Base-by-base conservation (phyloP, 2,888 invertebrate genomes). In the Chrysina gloriosa region DNA sequence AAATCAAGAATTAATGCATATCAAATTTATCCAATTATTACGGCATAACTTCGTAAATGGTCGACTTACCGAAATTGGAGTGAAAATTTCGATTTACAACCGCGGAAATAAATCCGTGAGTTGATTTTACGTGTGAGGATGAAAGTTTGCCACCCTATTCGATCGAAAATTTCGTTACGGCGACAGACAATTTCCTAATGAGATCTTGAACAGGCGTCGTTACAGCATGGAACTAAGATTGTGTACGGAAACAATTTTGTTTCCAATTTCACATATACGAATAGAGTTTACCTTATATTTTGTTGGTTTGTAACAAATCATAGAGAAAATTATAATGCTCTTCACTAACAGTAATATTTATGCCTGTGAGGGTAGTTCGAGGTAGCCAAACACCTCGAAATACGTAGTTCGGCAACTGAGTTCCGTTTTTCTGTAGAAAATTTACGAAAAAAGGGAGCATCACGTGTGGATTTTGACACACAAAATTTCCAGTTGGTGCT, bases 111-210 rank as follows among this genome's bases (percentile, higher is more conserved):
- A 14, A 7, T n/a, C 9, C n/a, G 2, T 6, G 29, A 29, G 27
- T n/a, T 5, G 1, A 29, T 50, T 14, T 27, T 50, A 50, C 16
- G 2, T 14, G 29, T 50, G 50, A 50, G 7, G 16, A 50, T 7
- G 25, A 50, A 29, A 11, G 3, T n/a, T 16, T 5, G 5, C 16
- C 14, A 50, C 29, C 27, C 29, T 29, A 27, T 7, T n/a, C n/a
- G 27, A 14, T 29, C 27, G 29, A 50, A 50, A 50, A 50, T 50
- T 27, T 50, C 27, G 27, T 50, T 50, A 50, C 7, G 29, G 16
- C 16, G 6, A 29, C 9, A 47, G 21, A 16, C 50, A 50, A 50
- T 50, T 50, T 50, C 50, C 50, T 50, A 11, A 50, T 29, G 14
- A 29, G 14, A 50, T 50, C 50, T 2, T 47, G 9, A 47, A 36